Evolutionary conservation across 2,797 vertebrate genomes (phyloP).

Genomic region (Myioborus melanocephalus): DNA sequence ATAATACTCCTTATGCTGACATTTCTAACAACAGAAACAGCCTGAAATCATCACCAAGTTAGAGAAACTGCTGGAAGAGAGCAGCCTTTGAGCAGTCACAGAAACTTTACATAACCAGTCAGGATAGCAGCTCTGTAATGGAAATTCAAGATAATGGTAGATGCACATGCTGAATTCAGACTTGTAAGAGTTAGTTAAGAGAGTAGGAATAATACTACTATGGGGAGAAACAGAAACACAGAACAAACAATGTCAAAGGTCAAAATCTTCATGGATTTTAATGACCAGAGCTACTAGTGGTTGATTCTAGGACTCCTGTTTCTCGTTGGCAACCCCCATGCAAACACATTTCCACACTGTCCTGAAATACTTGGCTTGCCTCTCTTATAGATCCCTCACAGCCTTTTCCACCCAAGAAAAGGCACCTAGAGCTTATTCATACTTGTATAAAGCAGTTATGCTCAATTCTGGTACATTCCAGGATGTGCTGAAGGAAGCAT

Average conservation of each 20-base stretch:
- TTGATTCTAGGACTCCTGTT: background rate
- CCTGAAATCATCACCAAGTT: background rate
- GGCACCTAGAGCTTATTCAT: background rate
- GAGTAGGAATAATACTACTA: background rate
- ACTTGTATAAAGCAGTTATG: background rate
- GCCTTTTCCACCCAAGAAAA: background rate
- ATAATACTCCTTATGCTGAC: background rate
- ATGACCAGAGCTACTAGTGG: background rate
- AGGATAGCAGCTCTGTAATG: background rate
- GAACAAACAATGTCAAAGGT: background rate
- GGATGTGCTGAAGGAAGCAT: background rate
- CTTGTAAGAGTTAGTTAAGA: background rate
- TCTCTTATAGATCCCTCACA: background rate
- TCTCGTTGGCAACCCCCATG: background rate
- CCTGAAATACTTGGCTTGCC: background rate
- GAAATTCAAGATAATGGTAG: background rate
- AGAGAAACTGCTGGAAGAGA: background rate
- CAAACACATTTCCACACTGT: background rate
- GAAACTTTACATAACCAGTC: background rate
- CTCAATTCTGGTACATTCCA: background rate
- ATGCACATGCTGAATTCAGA: background rate
- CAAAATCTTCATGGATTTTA: background rate
- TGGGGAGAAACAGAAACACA: background rate
- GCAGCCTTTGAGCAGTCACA: background rate
- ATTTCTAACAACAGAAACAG: background rate